Evolutionary conservation across 1,140 invertebrate species (phyloP).

Genomic region (Ooceraea biroi): DNA sequence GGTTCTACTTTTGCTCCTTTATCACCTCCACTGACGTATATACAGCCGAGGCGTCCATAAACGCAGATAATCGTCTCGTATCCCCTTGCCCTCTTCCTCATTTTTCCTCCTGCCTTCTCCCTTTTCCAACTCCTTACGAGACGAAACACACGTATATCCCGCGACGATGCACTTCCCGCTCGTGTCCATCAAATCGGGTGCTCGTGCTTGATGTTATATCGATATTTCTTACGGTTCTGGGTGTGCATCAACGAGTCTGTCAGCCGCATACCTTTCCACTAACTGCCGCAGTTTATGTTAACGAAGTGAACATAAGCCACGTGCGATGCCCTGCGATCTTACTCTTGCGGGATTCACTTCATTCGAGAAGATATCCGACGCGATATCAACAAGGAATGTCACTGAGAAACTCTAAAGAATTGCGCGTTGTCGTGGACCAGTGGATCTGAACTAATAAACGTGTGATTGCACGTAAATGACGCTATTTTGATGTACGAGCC

Average conservation of each 20-base stretch:
- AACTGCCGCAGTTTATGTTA: slow-evolving; percentile 58
- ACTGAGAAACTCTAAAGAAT: too few relatives aligned
- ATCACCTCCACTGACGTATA: slow-evolving; percentile 46
- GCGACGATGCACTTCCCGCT: slow-evolving; percentile 62
- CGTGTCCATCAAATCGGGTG: slow-evolving; percentile 69
- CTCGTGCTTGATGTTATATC: slow-evolving; percentile 62
- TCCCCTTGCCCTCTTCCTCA: slow-evolving; percentile 31
- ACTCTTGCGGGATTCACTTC: slow-evolving; percentile 37
- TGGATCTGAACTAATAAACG: too few relatives aligned
- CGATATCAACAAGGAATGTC: too few relatives aligned
- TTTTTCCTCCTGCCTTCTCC: too few relatives aligned
- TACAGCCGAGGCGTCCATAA: slow-evolving; percentile 58
- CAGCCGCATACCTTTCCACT: slow-evolving; percentile 63
- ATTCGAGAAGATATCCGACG: too few relatives aligned
- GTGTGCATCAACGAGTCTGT: slow-evolving; percentile 67
- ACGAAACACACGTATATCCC: slow-evolving; percentile 58
- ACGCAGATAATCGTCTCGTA: slow-evolving; percentile 74
- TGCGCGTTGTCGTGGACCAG: too few relatives aligned
- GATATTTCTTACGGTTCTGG: slow-evolving; percentile 53
- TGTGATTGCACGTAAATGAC: too few relatives aligned
- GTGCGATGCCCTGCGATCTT: slow-evolving; percentile 42
- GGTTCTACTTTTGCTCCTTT: too few relatives aligned
- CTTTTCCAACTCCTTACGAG: slow-evolving; percentile 14
- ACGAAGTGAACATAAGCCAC: slow-evolving; percentile 57
- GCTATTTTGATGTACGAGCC: too few relatives aligned